Evolutionary conservation across 2,113 vertebrate species (phyloP).

Genomic region (Oryzias woworae): DNA sequence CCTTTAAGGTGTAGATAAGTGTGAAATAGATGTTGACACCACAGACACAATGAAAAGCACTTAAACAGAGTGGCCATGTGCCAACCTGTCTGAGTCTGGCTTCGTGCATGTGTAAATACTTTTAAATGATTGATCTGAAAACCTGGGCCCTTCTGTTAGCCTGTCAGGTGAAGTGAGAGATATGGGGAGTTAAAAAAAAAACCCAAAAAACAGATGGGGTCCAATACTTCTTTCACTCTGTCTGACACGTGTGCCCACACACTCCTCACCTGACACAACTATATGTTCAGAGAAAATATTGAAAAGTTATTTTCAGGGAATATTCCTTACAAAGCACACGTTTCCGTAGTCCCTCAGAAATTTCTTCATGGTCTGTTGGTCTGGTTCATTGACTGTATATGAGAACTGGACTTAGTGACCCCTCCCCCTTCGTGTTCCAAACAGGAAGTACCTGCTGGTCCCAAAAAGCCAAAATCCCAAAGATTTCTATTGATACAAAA

Average conservation of each 20-base stretch:
- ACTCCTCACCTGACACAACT: constrained; percentile 40
- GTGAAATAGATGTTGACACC: constrained; percentile 78
- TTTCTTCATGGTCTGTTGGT: no score
- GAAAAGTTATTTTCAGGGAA: constrained; percentile 24
- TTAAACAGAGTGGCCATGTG: constrained; percentile 66
- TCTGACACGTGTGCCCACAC: constrained; percentile 9
- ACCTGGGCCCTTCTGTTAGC: constrained; percentile 36
- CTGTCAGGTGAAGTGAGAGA: constrained; percentile 44
- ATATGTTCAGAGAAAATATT: constrained; percentile 25
- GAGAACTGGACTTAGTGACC: no score
- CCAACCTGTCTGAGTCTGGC: constrained; percentile 63
- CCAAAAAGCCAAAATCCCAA: no score
- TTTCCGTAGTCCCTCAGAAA: background rate
- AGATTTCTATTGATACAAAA: no score
- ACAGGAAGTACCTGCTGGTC: no score
- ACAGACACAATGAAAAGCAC: constrained; percentile 73
- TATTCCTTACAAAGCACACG: background rate
- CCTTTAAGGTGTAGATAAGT: constrained; percentile 75
- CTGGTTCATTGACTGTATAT: no score
- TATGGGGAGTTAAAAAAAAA: constrained; percentile 37
- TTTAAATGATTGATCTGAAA: constrained; percentile 72
- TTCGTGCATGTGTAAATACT: constrained; percentile 76
- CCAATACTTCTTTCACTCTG: background rate
- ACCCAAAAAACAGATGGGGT: constrained; percentile 44
- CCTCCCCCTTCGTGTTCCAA: no score